Evolutionary conservation across 2,888 invertebrate species (phyloP).

Genomic region (Cephus pygmeus): DNA sequence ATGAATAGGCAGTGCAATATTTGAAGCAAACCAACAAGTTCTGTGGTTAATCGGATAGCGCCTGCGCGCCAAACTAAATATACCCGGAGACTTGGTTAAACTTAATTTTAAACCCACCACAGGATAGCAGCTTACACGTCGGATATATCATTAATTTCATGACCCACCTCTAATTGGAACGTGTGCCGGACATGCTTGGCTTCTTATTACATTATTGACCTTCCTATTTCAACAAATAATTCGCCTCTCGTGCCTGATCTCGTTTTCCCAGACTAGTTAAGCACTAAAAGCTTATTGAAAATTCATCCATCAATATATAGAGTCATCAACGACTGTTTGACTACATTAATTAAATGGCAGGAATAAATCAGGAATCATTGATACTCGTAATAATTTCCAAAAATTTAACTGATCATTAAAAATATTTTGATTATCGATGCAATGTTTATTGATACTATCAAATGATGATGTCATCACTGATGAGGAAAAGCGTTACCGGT

Average conservation of each 20-base stretch:
- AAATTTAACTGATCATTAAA: not conserved
- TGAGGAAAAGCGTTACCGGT: constrained; percentile 42
- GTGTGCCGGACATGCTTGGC: not conserved
- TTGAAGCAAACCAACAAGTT: constrained; percentile 49
- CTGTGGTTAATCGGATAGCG: constrained; percentile 57
- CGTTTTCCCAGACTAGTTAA: not conserved
- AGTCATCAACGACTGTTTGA: not conserved
- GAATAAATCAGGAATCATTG: not conserved
- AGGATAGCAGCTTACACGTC: not conserved
- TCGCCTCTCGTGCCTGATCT: not conserved
- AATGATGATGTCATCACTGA: not conserved
- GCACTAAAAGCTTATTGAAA: not conserved
- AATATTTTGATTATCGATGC: not conserved
- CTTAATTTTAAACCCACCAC: constrained; percentile 51
- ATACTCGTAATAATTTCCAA: not conserved
- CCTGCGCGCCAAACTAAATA: constrained; percentile 62
- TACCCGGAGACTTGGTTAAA: constrained; percentile 56
- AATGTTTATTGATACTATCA: not conserved
- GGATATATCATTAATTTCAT: constrained; percentile 7
- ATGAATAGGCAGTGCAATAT: constrained; percentile 38
- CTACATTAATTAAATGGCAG: not conserved
- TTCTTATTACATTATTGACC: not conserved
- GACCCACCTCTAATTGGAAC: constrained; percentile 4
- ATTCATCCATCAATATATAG: not conserved
- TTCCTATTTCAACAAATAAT: not conserved